These are phyloP conservation scores for Petroica traversi DNA, from an alignment of 2,113 vertebrate genomes.

Conservation along the genomic window DNA sequence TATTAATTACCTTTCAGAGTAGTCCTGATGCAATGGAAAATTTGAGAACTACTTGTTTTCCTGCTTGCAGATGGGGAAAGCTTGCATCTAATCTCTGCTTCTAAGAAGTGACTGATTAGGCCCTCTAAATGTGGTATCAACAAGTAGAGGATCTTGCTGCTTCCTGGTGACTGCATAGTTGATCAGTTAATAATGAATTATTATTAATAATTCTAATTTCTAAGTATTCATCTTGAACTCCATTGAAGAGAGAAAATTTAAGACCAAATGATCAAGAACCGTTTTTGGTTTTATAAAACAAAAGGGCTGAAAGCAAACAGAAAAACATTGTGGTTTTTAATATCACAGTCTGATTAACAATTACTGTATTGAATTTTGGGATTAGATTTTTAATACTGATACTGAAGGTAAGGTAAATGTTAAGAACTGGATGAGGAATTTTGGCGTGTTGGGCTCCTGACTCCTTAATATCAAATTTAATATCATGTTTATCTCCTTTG, in stretches of 20 bases:
- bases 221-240: background rate
- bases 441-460: background rate
- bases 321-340: background rate
- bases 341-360: background rate
- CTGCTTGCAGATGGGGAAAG: background rate
- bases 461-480: background rate
- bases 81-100: background rate
- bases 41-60: background rate
- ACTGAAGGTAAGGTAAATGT: background rate
- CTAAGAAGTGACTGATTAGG: background rate
- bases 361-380: background rate
- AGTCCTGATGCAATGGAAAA: background rate
- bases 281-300: background rate
- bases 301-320: background rate
- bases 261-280: background rate
- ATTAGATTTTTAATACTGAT: background rate
- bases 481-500: background rate
- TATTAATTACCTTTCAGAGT: background rate
- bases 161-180: background rate
- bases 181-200: background rate
- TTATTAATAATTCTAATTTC: background rate
- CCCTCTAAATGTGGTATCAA: background rate
- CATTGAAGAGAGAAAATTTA: background rate
- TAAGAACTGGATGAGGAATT: background rate
- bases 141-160: background rate